Conservation (phyloP, 2,113 vertebrate genomes). For the Paracanthobrama guichenoti region DNA sequence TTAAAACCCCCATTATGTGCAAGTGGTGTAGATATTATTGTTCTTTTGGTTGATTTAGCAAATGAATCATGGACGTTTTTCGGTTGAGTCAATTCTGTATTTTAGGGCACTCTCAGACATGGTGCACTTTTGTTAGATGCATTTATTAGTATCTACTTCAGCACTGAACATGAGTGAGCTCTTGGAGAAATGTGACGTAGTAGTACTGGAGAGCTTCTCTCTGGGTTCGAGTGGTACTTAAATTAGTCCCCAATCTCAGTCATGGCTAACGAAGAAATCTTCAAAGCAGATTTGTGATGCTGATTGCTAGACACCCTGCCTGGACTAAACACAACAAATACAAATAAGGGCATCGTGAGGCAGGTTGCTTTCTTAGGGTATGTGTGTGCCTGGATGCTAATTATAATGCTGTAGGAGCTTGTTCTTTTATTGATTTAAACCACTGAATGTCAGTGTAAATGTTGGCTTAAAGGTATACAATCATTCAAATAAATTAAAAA, state of each 20-base stretch:
- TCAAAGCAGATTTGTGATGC: constrained; percentile 59
- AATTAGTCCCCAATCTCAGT: constrained; percentile 53
- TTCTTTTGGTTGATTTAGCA: constrained; percentile 23
- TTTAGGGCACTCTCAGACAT: not conserved
- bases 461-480: not conserved
- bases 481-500: not conserved
- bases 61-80: not conserved
- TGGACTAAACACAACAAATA: constrained; percentile 48
- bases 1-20: not conserved
- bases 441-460: not conserved
- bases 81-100: not conserved
- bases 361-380: not conserved
- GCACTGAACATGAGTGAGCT: constrained; percentile 48
- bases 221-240: constrained; percentile 52
- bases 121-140: not conserved
- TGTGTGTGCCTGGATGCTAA: not conserved
- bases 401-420: not conserved
- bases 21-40: not conserved
- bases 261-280: constrained; percentile 52
- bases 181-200: constrained; percentile 38
- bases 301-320: constrained; percentile 48
- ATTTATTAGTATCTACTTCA: constrained; percentile 17
- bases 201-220: constrained; percentile 41
- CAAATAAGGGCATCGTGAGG: constrained; percentile 31
- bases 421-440: not conserved